A percentile compares a stretch with the other conserved stretches of the same genome.
These are phyloP conservation scores for Champsocephalus gunnari DNA, from an alignment of 2,797 vertebrate genomes.

Conservation along the genomic window DNA sequence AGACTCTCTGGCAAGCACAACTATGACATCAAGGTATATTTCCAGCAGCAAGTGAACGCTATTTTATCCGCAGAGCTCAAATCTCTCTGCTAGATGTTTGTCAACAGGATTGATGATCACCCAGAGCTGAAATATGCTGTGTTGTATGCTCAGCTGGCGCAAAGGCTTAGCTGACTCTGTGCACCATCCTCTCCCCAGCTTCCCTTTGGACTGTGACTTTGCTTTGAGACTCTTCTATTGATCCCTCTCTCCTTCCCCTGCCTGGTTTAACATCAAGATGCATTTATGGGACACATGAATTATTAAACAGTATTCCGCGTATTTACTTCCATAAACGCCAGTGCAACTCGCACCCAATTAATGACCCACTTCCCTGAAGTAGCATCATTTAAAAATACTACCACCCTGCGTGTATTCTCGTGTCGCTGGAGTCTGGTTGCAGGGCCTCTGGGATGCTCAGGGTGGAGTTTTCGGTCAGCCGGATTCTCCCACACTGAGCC, in stretches of 20 bases:
- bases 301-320: slow-evolving; percentile 65
- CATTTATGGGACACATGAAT: slow-evolving; percentile 68
- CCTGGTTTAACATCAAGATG: slow-evolving; percentile 53
- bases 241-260: slow-evolving; percentile 42
- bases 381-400: slow-evolving; percentile 74
- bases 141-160: slow-evolving; percentile 53
- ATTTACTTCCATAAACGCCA: slow-evolving; percentile 71
- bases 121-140: slow-evolving; percentile 52
- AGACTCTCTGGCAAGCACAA: slow-evolving; percentile 93
- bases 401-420: slow-evolving; percentile 63
- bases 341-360: slow-evolving; percentile 64
- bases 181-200: slow-evolving; percentile 53
- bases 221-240: slow-evolving; percentile 45
- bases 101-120: slow-evolving; percentile 44
- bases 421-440: slow-evolving; percentile 68
- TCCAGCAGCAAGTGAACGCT: slow-evolving; percentile 33
- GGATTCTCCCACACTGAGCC: slow-evolving; percentile 60
- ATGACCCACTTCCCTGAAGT: slow-evolving; percentile 77
- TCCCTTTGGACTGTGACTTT: slow-evolving; percentile 61
- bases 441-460: slow-evolving; percentile 51
- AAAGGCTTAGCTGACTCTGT: slow-evolving; percentile 55
- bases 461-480: slow-evolving; percentile 71
- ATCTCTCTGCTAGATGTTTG: slow-evolving; percentile 41
- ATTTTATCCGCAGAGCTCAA: slow-evolving; percentile 28
- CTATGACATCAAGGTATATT: slow-evolving; percentile 93